phyloP scores from a whole-genome alignment of 2,113 vertebrate genomes.

The Octodon degus region DNA sequence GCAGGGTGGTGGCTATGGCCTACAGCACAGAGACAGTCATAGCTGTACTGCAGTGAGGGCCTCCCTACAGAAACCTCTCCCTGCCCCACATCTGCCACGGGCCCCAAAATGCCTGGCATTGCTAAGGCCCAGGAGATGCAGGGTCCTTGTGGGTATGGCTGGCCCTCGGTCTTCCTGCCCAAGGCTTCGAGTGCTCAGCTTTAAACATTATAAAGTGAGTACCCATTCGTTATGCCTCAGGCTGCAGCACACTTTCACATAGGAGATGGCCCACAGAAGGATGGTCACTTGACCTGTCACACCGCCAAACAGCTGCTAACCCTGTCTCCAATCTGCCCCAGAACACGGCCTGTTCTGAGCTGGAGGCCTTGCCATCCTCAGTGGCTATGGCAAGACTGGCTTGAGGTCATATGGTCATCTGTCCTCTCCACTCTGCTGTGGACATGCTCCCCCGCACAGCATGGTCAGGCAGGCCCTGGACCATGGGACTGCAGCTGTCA shows the following conservation, averaged over 20 bases:
- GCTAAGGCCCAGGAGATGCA: not conserved
- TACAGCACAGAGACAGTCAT: not conserved
- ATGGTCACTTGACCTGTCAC: not conserved
- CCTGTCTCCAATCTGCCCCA: not conserved
- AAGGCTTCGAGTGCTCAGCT: conserved; percentile 50
- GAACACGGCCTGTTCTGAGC: not conserved
- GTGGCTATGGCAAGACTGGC: not conserved
- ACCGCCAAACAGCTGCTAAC: not conserved
- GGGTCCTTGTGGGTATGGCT: not conserved
- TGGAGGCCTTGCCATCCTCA: not conserved
- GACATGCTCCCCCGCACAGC: not conserved
- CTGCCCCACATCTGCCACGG: not conserved
- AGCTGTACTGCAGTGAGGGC: not conserved
- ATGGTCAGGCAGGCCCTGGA: not conserved
- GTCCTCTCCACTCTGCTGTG: not conserved
- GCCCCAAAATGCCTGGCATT: not conserved
- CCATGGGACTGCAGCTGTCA: not conserved
- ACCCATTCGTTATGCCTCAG: not conserved
- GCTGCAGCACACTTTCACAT: not conserved
- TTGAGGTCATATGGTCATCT: not conserved
- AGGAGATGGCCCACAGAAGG: not conserved
- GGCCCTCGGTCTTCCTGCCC: too few relatives aligned
- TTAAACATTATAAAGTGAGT: conserved; percentile 78
- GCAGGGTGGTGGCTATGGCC: not conserved
- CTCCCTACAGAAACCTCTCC: not conserved